Base-by-base conservation (phyloP, 2,888 invertebrate genomes). In the Ormyrus labotus region DNA sequence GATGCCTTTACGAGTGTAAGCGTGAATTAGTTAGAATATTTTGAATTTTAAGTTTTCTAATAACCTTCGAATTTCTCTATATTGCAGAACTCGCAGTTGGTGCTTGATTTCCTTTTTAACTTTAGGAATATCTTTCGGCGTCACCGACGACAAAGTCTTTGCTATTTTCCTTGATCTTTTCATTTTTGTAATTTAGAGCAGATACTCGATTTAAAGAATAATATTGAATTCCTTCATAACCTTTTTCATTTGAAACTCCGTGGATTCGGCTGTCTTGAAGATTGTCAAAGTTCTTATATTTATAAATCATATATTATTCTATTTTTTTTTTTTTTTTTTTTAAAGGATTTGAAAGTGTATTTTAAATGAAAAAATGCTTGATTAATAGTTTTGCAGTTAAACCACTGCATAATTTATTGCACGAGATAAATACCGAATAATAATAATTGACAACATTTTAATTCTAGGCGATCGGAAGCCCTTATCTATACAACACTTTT, bases 1-100 rank as follows among this genome's bases (percentile, higher is more conserved):
- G 92, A 83, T 91, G 91, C 84, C 94, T 93, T 86, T 55, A 47
- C 34, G 34, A 34, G 34, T 45, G 58, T 11, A 47, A 19, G 50
- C 5, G 11, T 19, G 10, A 58, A 53, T n/a, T n/a, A 63, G 50
- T 3, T 4, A 19, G 65, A 73, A 78, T 5, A 5, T n/a, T 19
- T 65, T 65, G 2, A 4, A 13, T 65, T n/a, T 9, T 45, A 11
- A 11, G 50, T 45, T 0, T 19, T 58, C 61, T 47, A 63, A 57
- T 63, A 71, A 82, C 91, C 90, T 89, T 83, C 91, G 87, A 13
- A 92, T 89, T 82, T 91, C 88, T 7, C 86, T 83, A 0, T 87
- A 79, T 3, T 78, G 88, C 58, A 91, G 86, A 5, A 85, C 83
- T 0, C 92, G 92, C 45, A 92, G 83, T 48, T 85, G 85, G 0